Base-by-base conservation (phyloP, 2,113 vertebrate species). In the Aleadryas rufinucha region DNA sequence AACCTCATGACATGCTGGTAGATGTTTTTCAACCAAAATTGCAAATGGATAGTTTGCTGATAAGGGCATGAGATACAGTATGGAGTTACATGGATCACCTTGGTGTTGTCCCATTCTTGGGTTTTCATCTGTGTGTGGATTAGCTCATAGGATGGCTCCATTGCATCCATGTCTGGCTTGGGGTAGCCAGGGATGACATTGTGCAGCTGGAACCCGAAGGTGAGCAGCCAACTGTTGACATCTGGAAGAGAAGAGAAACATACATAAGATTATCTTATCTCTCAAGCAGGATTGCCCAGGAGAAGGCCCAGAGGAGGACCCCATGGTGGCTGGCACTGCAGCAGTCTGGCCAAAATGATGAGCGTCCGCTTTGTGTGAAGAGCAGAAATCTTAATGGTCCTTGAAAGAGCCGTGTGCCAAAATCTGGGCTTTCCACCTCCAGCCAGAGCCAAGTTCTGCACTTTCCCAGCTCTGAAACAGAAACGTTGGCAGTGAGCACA, bases 201-300 rank as follows among this genome's bases (percentile, higher is more conserved):
- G 98, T 99, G 99, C 19, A 99, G 97, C 94, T 99, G 99, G 98
- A 99, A 99, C 70, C 99, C 99, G 8, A 99, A 99, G 41, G 99
- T 99, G 94, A 99, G 99, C 89, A 99, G 97, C 99, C 99, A 99
- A 81, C 99, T 99, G 98, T 99, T 99, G 87, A 99, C 99, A 98
- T 99, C 99, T 99, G 98, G 53, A 92, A 95, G 8, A 66, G 57
- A 97, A 95, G 44, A 97, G 71, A 97, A 92, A 30, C 74, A 92
- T 59, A 97, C 49, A 95, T 45, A 76, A 47, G 54, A 11, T 95
- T 91, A 89, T 33, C 7, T 49, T 28, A 63, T 53, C 35, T 50
- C 20, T 68, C 41, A 76, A 49, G 49, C 45, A 87, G 28, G 41
- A 53, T 27, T 83, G 3, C 22, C 39, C 57, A 59, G 45, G 18